A percentile compares a stretch with the other conserved stretches of the same genome.
Conservation (phyloP, 2,888 invertebrate species). For the Melanotus villosus region DNA sequence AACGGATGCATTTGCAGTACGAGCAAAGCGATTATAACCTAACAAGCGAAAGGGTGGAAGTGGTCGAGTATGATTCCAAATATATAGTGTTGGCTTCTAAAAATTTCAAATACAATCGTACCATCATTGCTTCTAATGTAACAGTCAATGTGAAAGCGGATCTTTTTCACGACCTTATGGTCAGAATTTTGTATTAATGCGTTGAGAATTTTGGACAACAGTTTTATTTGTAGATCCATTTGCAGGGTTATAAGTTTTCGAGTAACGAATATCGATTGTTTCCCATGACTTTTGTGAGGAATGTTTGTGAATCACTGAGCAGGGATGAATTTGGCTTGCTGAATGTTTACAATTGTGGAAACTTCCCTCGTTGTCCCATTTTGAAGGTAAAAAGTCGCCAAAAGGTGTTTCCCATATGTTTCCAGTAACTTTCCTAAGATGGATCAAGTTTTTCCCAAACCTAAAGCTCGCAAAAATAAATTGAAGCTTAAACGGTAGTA, state of each 20-base stretch:
- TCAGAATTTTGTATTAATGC: no score
- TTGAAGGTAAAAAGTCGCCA: no score
- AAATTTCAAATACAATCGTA: constrained; percentile 4
- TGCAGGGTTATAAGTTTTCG: background rate
- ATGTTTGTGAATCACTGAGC: background rate
- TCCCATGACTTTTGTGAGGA: background rate
- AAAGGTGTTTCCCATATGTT: no score
- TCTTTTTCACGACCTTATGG: no score
- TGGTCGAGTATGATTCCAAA: background rate
- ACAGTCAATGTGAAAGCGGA: no score
- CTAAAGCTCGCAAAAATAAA: no score
- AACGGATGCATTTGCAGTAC: no score
- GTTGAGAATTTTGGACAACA: no score
- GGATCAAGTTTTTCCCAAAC: no score
- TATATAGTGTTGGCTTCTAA: background rate
- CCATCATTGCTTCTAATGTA: background rate
- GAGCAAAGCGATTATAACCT: background rate
- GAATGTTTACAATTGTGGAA: background rate
- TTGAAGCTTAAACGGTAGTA: no score
- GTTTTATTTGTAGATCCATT: no score
- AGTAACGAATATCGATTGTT: constrained; percentile 4
- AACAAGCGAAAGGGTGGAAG: background rate
- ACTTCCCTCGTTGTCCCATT: background rate
- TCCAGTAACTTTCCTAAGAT: no score
- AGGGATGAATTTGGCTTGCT: background rate